Percentiles rank a stretch among this genome's conserved stretches.
phyloP scores from a whole-genome alignment of 1,140 invertebrate genomes.

The Tetramorium simillimum region DNA sequence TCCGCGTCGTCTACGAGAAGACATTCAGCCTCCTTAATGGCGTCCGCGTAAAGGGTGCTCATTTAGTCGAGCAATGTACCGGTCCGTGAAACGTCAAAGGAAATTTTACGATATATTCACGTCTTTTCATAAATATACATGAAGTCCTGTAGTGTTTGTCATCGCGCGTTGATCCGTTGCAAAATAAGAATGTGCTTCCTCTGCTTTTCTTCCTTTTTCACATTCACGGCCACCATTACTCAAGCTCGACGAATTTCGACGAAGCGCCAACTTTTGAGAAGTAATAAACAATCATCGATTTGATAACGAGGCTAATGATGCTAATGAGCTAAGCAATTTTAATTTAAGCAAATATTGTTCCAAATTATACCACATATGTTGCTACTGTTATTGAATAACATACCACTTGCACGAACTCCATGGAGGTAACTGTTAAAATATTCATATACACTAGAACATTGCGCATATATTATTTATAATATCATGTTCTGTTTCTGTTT shows the following conservation, averaged over 20 bases:
- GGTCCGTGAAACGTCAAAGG: conserved; percentile 44
- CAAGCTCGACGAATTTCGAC: neutral
- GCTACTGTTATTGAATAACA: conserved; percentile 37
- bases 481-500: conserved; percentile 44
- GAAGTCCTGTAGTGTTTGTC: conserved; percentile 9
- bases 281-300: neutral
- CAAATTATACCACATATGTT: conserved; percentile 31
- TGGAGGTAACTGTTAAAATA: conserved; percentile 31
- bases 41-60: conserved; percentile 51
- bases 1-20: conserved; percentile 43
- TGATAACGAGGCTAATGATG: neutral
- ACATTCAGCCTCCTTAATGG: conserved; percentile 64
- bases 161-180: neutral
- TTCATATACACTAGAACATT: conserved; percentile 44
- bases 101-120: conserved; percentile 49
- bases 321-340: conserved; percentile 43
- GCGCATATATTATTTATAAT: conserved; percentile 52
- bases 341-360: conserved; percentile 37
- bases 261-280: neutral
- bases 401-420: conserved; percentile 18
- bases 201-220: neutral
- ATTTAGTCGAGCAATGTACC: conserved; percentile 22
- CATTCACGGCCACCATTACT: neutral
- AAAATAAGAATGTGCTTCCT: neutral
- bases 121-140: conserved; percentile 21